These are phyloP conservation scores for Heliconius melpomene DNA, from an alignment of 1,140 invertebrate species.

Conservation along the genomic window DNA sequence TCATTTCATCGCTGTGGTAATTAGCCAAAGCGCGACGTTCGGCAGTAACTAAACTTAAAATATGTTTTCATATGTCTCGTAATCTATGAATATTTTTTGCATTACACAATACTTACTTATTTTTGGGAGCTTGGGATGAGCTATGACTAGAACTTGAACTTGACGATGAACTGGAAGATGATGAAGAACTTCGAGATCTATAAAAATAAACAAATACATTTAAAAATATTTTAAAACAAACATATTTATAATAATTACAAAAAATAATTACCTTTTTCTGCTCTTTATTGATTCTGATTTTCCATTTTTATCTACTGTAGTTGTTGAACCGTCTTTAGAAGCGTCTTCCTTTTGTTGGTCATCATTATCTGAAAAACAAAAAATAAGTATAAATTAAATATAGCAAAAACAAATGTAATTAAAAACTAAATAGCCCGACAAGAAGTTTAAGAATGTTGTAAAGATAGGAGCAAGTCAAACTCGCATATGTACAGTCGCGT, in stretches of 20 bases:
- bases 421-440: not conserved
- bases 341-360: constrained; percentile 53
- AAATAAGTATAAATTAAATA: not conserved
- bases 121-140: constrained; percentile 62
- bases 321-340: constrained; percentile 47
- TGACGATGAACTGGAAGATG: constrained; percentile 71
- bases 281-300: constrained; percentile 51
- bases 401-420: not conserved
- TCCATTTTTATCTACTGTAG: constrained; percentile 55
- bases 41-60: no score
- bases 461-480: no score
- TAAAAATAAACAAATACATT: constrained; percentile 25
- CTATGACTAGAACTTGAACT: constrained; percentile 76
- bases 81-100: not conserved
- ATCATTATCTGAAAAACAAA: constrained; percentile 43
- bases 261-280: constrained; percentile 52
- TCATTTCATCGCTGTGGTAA: no score
- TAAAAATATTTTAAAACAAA: not conserved
- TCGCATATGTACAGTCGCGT: no score
- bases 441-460: no score
- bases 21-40: no score
- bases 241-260: not conserved
- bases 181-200: constrained; percentile 72
- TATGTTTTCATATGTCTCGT: not conserved
- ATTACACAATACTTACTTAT: constrained; percentile 61